Conservation (phyloP, 2,888 invertebrate species). For the Byasa hedistus region DNA sequence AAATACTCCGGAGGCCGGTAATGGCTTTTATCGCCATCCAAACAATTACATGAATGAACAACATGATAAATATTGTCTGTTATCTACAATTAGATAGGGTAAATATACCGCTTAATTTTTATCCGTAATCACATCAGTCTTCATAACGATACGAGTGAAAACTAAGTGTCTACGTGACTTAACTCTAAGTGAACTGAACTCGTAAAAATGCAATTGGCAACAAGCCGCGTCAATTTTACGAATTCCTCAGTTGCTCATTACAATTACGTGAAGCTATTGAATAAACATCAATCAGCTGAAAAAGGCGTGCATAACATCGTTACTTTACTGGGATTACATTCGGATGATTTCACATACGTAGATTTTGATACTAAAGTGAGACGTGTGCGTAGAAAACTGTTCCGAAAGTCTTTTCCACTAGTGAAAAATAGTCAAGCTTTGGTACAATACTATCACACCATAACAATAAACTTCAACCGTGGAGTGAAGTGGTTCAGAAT, state of each 20-base stretch:
- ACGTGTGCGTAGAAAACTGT: slow-evolving; percentile 22
- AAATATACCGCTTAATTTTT: slow-evolving; percentile 51
- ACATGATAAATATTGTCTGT: slow-evolving; percentile 49
- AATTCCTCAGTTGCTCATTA: slow-evolving; percentile 63
- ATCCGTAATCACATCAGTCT: slow-evolving; percentile 58
- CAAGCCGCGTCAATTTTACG: slow-evolving; percentile 66
- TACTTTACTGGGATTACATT: slow-evolving; percentile 63
- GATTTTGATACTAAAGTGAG: slow-evolving; percentile 36
- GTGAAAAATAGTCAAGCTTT: slow-evolving; percentile 36
- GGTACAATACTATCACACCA: slow-evolving; percentile 40
- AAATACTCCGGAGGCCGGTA: slow-evolving; percentile 12
- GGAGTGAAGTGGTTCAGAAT: slow-evolving; percentile 48
- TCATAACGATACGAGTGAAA: slow-evolving; percentile 45
- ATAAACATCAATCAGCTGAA: slow-evolving; percentile 55
- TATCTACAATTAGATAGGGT: slow-evolving; percentile 45
- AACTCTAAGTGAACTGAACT: slow-evolving; percentile 23
- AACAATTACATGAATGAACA: slow-evolving; percentile 52
- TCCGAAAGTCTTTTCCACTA: slow-evolving; percentile 2
- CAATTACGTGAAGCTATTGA: slow-evolving; percentile 66
- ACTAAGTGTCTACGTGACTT: slow-evolving; percentile 40
- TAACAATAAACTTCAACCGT: slow-evolving; percentile 43
- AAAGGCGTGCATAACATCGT: slow-evolving; percentile 65
- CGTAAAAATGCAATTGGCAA: slow-evolving; percentile 61
- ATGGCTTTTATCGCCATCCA: slow-evolving; percentile 26
- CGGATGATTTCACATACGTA: slow-evolving; percentile 50